Conservation (phyloP, 2,888 invertebrate species). For the Girardia tigrina region DNA sequence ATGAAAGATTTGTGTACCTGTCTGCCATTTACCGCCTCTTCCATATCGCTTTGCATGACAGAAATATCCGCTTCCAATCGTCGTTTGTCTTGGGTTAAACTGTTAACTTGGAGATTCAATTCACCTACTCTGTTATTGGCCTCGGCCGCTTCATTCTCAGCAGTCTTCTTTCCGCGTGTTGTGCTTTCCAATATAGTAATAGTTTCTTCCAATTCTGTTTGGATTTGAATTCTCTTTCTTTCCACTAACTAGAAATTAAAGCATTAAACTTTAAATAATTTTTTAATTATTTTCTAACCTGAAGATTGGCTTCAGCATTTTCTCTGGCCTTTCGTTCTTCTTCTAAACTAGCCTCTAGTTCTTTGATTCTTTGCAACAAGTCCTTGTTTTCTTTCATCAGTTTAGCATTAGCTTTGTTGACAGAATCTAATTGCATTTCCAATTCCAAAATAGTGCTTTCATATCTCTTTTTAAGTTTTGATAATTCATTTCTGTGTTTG, state of each 20-base stretch:
- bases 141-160: slow-evolving; percentile 64
- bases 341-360: slow-evolving; percentile 46
- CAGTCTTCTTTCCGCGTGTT: slow-evolving; percentile 49
- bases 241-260: slow-evolving; percentile 39
- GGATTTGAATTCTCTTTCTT: slow-evolving; percentile 56
- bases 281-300: slow-evolving; percentile 37
- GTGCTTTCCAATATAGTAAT: slow-evolving; percentile 52
- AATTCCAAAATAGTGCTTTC: slow-evolving; percentile 48
- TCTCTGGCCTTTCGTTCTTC: slow-evolving; percentile 46
- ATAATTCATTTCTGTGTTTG: slow-evolving; percentile 49
- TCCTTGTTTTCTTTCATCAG: slow-evolving; percentile 94
- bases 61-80: slow-evolving; percentile 83
- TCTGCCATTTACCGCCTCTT: slow-evolving; percentile 88
- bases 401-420: slow-evolving; percentile 42
- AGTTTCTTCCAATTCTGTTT: slow-evolving; percentile 82
- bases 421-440: slow-evolving; percentile 41
- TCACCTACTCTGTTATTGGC: slow-evolving; percentile 79
- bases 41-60: slow-evolving; percentile 82
- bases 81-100: slow-evolving; percentile 77
- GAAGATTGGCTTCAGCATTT: slow-evolving; percentile 44
- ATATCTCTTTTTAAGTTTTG: slow-evolving; percentile 50
- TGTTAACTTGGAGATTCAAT: slow-evolving; percentile 81
- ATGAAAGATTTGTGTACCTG: slow-evolving; percentile 54
- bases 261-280: background rate
- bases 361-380: slow-evolving; percentile 74